Evolutionary conservation across 53 echinoderm and acorn worm species (phyloP).

Genomic region (Actinopyga echinites): DNA sequence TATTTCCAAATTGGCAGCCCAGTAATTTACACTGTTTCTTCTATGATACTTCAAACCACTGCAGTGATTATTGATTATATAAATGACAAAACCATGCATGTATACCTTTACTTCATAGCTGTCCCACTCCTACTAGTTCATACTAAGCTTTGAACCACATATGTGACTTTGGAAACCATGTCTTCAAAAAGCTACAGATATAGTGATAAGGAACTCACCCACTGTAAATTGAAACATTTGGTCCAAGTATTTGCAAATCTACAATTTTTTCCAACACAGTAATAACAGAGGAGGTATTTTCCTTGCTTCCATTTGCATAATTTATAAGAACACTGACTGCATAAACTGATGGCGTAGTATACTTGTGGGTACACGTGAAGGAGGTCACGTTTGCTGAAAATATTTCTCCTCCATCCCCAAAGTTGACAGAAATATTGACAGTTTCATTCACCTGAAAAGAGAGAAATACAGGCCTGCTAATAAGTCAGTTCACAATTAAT

Average conservation of each 20-base stretch:
- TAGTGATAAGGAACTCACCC: constrained; percentile 52
- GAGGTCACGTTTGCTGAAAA: neutral
- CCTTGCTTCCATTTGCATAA: neutral
- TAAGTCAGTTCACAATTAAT: no score
- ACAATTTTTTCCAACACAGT: constrained; percentile 58
- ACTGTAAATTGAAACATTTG: constrained; percentile 45
- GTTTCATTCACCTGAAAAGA: neutral
- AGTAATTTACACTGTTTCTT: no score
- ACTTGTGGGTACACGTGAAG: constrained; percentile 64
- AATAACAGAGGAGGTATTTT: constrained; percentile 35
- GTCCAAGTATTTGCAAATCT: constrained; percentile 58
- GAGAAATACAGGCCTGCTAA: neutral
- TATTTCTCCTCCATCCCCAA: constrained; percentile 15
- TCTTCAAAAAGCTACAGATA: no score
- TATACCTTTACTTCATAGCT: no score
- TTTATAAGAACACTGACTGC: constrained; percentile 25
- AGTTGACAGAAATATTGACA: neutral
- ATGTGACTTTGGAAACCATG: no score
- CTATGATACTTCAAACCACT: no score
- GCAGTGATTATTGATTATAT: no score
- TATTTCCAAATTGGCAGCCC: no score
- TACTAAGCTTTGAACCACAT: no score
- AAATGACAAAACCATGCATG: no score
- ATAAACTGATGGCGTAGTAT: constrained; percentile 58
- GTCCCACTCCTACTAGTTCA: no score